Evolutionary conservation across 2,797 vertebrate species (phyloP), one percentile per base, ranked within the genome.

Genomic region (Balearica regulorum): DNA sequence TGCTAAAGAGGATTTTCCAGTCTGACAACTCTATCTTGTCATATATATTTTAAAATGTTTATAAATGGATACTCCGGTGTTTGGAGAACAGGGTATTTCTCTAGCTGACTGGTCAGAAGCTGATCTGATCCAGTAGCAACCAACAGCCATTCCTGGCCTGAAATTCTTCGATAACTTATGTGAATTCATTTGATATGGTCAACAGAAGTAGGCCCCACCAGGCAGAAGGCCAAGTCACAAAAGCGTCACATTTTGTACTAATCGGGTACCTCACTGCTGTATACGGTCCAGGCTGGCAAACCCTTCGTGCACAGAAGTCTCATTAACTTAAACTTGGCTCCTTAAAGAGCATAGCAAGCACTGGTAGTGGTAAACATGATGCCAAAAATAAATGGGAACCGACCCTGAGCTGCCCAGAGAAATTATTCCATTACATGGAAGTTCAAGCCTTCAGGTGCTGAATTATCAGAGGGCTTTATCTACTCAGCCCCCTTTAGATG

Each of bases 1-100:
- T 21, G 70, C 60, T 90, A 90, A 94, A 81, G 85, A 96, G 31
- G n/a, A 93, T 86, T 95, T 93, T 97, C 91, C 89, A 93, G 92
- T 93, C 83, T 92, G 95, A 78, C 86, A 92, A 70, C 87, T 94
- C 51, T 33, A 76, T 88, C 72, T 93, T 70, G 9, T 64, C 31
- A 6, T 80, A 93, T 68, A 5, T 66, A 95, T 96, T 96, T 92
- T 83, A 60, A 96, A 91, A 39, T 44, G 39, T 55, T 96, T 93
- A 77, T 39, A 96, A 96, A 82, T 57, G 39, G 72, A 69, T 90
- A 53, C 21, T 71, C 29, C 24, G 24, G 86, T 65, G 61, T 94
- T 97, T 81, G 91, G 87, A 89, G 87, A 51, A 73, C 79, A 93
- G 51, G 66, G 20, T 93, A 91, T 83, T 96, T 94, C 89, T 85